Base-by-base conservation (phyloP, 1,140 invertebrate genomes). In the Ostrea edulis region DNA sequence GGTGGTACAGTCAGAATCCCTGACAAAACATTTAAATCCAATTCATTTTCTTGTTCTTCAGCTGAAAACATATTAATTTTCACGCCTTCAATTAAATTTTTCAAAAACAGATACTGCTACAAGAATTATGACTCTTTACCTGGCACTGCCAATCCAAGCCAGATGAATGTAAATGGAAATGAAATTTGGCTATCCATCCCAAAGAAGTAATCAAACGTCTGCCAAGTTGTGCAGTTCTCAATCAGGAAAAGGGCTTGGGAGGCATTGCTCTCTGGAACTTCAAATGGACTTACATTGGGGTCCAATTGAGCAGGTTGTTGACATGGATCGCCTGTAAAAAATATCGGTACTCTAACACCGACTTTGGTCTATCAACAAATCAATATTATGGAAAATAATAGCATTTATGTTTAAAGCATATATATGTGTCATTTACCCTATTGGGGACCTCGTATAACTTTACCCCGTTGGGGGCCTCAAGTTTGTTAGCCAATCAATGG, bases 181-280 rank as follows among this genome's bases (percentile, higher is more conserved):
- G 92, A 91, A 0, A 90, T 84, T 65, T 94, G 92, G 87, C 93
- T 93, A 0, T 62, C 53, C 52, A 85, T 62, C 65, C 93, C 93
- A 58, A 81, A 88, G 82, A 94, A 94, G 91, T 96, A 96, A 91
- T 96, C 96, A 90, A 96, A 96, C 12, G 95, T 96, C 83, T 93
- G 90, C 20, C 94, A 93, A 54, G 91, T 81, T 25, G 94, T 94
- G 90, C 96, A 96, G 2, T 86, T 86, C 85, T 91, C 91, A 65
- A 92, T 58, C 44, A 83, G 4, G 0, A 17, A 29, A 2, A 35
- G 54, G 20, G 12, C 84, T 9, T 35, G 62, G 11, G 52, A 44
- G 12, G 82, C 20, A 86, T 84, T 65, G 17, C 25, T 62, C 7
- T 0, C 20, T 2, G n/a, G 29, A 20, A 88, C 58, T 9, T 1